A percentile compares a stretch with the other conserved stretches of the same genome.
Conservation (phyloP, 1,140 invertebrate genomes). For the Heliconius congener region DNA sequence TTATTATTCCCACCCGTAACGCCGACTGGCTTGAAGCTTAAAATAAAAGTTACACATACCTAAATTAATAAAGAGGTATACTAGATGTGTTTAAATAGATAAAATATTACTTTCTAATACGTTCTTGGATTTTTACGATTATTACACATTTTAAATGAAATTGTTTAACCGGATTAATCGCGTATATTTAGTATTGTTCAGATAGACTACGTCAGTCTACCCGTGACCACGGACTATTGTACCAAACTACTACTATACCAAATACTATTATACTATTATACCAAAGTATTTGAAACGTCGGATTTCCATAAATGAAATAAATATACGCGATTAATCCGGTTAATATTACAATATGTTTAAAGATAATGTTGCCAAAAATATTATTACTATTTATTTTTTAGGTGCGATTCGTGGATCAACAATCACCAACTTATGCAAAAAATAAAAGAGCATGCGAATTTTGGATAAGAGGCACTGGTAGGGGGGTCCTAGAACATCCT, state of each 20-base stretch:
- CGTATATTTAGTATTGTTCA: too few species aligned
- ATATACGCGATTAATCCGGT: too few species aligned
- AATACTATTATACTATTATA: too few species aligned
- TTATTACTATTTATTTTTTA: constrained; percentile 65
- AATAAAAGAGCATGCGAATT: constrained; percentile 93
- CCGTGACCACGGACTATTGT: too few species aligned
- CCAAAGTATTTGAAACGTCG: too few species aligned
- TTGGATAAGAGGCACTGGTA: constrained; percentile 89
- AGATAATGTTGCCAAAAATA: neutral
- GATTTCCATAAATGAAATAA: too few species aligned
- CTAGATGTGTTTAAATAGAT: neutral
- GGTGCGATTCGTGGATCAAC: constrained; percentile 91
- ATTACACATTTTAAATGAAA: too few species aligned
- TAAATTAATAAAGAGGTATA: neutral
- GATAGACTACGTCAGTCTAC: too few species aligned
- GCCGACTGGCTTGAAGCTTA: constrained; percentile 12
- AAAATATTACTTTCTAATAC: too few species aligned
- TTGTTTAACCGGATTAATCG: too few species aligned
- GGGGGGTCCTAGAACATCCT: constrained; percentile 89
- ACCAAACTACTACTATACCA: too few species aligned
- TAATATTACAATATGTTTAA: neutral
- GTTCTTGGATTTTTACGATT: too few species aligned
- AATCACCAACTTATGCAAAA: constrained; percentile 89
- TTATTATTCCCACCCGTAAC: neutral
- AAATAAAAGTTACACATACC: neutral